Conservation (phyloP, 2,113 vertebrate species). For the Salvelinus namaycush region DNA sequence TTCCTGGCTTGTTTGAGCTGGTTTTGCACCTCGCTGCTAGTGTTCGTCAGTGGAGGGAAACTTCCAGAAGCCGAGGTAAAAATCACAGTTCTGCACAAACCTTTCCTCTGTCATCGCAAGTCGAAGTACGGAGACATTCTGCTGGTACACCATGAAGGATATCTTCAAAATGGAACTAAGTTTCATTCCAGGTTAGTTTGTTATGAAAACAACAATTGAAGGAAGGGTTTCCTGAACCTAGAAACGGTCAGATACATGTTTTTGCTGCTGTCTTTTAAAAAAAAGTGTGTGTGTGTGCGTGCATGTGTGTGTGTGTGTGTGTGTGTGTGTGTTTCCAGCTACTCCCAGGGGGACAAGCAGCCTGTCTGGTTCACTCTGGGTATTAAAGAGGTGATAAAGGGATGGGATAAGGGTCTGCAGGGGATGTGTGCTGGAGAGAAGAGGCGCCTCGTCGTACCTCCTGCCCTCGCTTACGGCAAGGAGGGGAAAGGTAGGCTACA, state of each 20-base stretch:
- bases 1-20: conserved; percentile 56
- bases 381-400: conserved; percentile 85
- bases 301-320: too few relatives aligned
- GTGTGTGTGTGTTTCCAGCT: conserved; percentile 60
- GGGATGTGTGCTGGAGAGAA: conserved; percentile 92
- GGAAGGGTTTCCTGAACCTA: neutral
- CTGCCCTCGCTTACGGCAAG: conserved; percentile 88
- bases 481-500: conserved; percentile 85
- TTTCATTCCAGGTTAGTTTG: conserved; percentile 85
- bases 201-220: neutral
- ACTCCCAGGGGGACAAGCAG: conserved; percentile 81
- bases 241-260: too few relatives aligned
- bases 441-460: conserved; percentile 83
- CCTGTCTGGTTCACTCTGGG: conserved; percentile 92
- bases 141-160: conserved; percentile 86
- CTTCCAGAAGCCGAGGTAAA: conserved; percentile 85
- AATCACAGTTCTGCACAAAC: conserved; percentile 83
- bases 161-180: conserved; percentile 82
- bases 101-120: conserved; percentile 85
- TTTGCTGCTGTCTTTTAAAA: neutral
- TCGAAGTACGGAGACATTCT: conserved; percentile 87
- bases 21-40: conserved; percentile 54
- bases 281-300: neutral
- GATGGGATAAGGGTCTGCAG: conserved; percentile 89
- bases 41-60: conserved; percentile 69